These are phyloP conservation scores for Pterobdella sp. DNA, from an alignment of 2,888 invertebrate species.

Conservation along the genomic window DNA sequence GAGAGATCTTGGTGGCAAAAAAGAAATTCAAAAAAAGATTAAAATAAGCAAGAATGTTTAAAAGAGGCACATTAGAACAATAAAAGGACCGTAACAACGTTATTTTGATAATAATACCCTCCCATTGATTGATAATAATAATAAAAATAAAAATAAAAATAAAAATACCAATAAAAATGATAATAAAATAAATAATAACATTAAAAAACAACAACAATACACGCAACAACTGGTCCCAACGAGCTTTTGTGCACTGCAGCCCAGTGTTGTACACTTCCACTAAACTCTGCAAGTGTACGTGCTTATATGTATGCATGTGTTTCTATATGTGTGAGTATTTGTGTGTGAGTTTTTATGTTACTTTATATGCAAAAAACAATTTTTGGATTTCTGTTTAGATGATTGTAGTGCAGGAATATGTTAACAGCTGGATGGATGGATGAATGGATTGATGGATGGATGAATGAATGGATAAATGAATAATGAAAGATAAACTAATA, in stretches of 20 bases:
- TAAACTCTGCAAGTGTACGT: not conserved
- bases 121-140: not conserved
- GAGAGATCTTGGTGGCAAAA: too few relatives aligned
- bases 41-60: too few relatives aligned
- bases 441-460: not conserved
- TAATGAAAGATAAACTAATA: too few relatives aligned
- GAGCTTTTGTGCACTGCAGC: not conserved
- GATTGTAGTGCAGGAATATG: not conserved
- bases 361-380: not conserved
- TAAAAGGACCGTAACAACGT: too few relatives aligned
- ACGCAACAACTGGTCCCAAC: too few relatives aligned
- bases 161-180: not conserved
- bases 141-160: not conserved
- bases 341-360: not conserved
- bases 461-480: not conserved
- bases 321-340: not conserved
- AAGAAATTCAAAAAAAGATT: too few relatives aligned
- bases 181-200: not conserved
- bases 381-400: too few relatives aligned
- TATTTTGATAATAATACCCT: too few relatives aligned
- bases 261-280: not conserved
- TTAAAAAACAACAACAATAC: not conserved
- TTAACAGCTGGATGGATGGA: not conserved
- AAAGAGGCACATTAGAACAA: too few relatives aligned
- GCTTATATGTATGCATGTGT: not conserved